phyloP scores from a whole-genome alignment of 2,888 invertebrate genomes.

The Pristionchus japonicus region DNA sequence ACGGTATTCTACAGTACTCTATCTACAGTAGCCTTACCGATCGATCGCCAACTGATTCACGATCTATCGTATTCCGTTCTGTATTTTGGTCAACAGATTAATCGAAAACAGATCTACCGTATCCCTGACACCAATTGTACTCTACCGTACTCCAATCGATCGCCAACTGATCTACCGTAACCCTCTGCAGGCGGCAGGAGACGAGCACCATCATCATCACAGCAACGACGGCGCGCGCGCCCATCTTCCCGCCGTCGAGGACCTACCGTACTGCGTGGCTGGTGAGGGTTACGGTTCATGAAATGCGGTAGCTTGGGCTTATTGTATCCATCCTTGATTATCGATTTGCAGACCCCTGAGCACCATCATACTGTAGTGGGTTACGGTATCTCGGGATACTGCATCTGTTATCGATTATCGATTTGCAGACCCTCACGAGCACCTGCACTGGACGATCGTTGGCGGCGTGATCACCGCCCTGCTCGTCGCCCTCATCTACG shows the following conservation, averaged over 20 bases:
- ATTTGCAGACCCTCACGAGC: neutral
- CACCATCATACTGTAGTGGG: neutral
- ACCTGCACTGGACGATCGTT: constrained; percentile 6
- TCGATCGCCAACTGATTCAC: neutral
- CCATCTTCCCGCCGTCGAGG: neutral
- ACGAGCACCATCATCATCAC: neutral
- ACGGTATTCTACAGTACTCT: neutral
- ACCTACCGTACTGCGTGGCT: neutral
- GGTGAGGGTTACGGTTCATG: neutral
- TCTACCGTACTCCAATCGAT: too few species aligned
- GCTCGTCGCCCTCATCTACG: neutral
- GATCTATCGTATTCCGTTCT: neutral
- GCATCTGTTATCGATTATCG: neutral
- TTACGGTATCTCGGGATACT: too few species aligned
- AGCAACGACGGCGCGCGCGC: neutral
- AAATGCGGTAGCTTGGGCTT: neutral
- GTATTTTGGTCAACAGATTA: too few species aligned
- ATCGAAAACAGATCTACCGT: neutral
- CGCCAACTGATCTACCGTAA: neutral
- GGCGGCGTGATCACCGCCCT: neutral
- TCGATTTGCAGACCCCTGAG: neutral
- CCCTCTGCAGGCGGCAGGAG: neutral
- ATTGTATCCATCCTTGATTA: neutral
- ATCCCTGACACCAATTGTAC: neutral
- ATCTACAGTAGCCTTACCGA: too few species aligned